phyloP scores from a whole-genome alignment of 1,140 invertebrate species.

The Stratiolaelaps scimitus region DNA sequence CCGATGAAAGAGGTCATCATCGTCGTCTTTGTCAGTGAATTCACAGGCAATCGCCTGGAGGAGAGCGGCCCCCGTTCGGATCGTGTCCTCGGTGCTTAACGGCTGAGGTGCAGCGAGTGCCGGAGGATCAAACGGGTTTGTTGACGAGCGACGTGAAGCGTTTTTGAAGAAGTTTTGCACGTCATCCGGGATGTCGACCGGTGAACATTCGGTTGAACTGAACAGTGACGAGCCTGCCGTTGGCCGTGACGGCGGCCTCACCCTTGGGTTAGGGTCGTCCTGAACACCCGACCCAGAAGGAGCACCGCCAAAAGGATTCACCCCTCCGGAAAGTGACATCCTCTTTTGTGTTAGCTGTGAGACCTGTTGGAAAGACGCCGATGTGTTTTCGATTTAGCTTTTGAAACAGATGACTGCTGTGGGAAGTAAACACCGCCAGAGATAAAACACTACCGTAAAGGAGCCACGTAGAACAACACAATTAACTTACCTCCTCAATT shows the following conservation, averaged over 20 bases:
- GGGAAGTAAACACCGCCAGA: too few relatives aligned
- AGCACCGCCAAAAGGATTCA: conserved; percentile 20
- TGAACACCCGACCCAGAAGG: conserved; percentile 3
- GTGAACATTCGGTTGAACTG: conserved; percentile 25
- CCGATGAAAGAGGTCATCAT: conserved; percentile 13
- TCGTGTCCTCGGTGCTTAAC: conserved; percentile 24
- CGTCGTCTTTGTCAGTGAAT: conserved; percentile 24
- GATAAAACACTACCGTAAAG: too few relatives aligned
- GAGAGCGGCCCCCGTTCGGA: conserved; percentile 21
- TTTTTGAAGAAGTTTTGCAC: conserved; percentile 28
- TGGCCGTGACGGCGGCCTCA: conserved; percentile 1
- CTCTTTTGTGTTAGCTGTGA: conserved; percentile 6
- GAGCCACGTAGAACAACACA: not conserved
- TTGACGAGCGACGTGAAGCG: conserved; percentile 4
- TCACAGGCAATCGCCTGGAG: conserved; percentile 26
- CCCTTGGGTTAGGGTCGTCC: conserved; percentile 13
- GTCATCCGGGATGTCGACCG: conserved; percentile 23
- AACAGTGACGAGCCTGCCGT: conserved; percentile 22
- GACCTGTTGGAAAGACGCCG: not conserved
- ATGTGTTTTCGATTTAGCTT: not conserved
- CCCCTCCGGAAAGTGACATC: conserved; percentile 14
- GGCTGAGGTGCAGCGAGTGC: not conserved
- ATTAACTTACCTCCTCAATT: conserved; percentile 3
- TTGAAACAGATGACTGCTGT: too few relatives aligned
- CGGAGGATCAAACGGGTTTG: conserved; percentile 16